These are phyloP conservation scores for Azorinus chamasolen DNA, from an alignment of 2,888 invertebrate species.

Conservation along the genomic window DNA sequence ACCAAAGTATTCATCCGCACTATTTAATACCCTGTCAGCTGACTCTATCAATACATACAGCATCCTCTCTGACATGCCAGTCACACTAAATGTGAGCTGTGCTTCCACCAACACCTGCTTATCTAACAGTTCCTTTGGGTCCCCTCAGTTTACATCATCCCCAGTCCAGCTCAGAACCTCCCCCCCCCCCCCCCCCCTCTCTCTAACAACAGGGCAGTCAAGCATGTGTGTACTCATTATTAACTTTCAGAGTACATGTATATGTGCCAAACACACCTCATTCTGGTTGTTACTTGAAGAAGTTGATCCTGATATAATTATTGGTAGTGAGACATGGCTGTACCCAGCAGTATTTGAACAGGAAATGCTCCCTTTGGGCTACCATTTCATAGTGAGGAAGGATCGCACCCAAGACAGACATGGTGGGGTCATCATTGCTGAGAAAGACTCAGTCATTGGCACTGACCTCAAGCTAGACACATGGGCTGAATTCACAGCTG, in stretches of 20 bases:
- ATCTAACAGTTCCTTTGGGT: not conserved
- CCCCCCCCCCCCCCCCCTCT: too few relatives aligned
- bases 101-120: not conserved
- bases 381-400: slow-evolving; percentile 9
- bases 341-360: slow-evolving; percentile 11
- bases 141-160: slow-evolving; percentile 6
- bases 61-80: not conserved
- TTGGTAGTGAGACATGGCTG: slow-evolving; percentile 24
- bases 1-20: slow-evolving; percentile 21
- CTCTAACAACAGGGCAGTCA: not conserved
- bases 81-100: not conserved
- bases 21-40: slow-evolving; percentile 15
- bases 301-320: too few relatives aligned
- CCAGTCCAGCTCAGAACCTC: too few relatives aligned
- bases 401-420: slow-evolving; percentile 4
- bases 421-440: slow-evolving; percentile 21
- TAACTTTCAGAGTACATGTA: not conserved
- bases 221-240: too few relatives aligned
- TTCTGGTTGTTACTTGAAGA: too few relatives aligned
- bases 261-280: not conserved
- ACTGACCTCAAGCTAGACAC: not conserved
- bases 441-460: not conserved
- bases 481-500: not conserved
- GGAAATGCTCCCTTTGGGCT: slow-evolving; percentile 18
- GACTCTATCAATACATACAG: too few relatives aligned